Conservation (phyloP, 2,797 vertebrate genomes). For the Hoplostethus atlanticus region DNA sequence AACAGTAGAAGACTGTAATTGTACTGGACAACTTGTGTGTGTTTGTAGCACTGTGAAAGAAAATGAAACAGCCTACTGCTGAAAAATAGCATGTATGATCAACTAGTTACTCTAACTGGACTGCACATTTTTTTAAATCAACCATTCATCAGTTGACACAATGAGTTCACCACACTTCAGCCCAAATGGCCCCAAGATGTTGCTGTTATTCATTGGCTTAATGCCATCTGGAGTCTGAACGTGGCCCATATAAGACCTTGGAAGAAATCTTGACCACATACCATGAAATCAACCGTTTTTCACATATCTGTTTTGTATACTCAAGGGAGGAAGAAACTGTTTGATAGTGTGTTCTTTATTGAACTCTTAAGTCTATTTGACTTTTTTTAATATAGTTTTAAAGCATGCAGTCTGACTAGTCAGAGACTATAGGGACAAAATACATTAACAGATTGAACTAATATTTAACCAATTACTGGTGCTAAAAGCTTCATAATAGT, state of each 20-base stretch:
- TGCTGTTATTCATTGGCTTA: slow-evolving; percentile 8
- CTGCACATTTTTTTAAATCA: not conserved
- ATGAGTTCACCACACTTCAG: slow-evolving; percentile 8
- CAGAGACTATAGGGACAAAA: no score
- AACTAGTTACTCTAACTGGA: not conserved
- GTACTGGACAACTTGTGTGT: not conserved
- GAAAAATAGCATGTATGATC: not conserved
- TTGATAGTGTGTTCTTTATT: no score
- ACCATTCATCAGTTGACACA: not conserved
- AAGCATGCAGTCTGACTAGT: no score
- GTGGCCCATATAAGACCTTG: slow-evolving; percentile 9
- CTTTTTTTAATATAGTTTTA: no score
- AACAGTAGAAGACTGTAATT: not conserved
- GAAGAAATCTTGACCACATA: not conserved
- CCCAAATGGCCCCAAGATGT: slow-evolving; percentile 3
- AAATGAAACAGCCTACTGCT: not conserved
- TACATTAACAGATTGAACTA: no score
- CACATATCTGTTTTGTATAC: no score
- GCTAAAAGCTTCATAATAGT: no score
- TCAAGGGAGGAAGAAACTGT: no score
- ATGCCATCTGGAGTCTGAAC: slow-evolving; percentile 13
- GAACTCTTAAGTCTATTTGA: no score
- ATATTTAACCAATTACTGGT: no score
- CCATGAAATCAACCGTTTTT: no score
- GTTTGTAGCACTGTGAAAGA: not conserved